Percentiles rank a stretch among this genome's conserved stretches.
Conservation (phyloP, 2,888 invertebrate species). For the Meganola albula region DNA sequence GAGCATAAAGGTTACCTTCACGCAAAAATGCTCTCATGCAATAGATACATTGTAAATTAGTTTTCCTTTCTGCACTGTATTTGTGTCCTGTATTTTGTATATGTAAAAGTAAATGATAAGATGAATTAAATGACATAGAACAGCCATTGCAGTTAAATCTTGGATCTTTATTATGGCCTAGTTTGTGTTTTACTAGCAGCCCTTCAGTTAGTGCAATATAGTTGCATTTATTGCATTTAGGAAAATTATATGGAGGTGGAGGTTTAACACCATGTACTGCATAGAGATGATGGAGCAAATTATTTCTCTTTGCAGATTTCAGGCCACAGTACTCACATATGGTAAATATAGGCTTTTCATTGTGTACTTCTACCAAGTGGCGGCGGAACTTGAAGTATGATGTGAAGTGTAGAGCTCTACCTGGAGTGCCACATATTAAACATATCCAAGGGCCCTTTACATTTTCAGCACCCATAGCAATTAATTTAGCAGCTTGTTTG, state of each 20-base stretch:
- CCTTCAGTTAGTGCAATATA: constrained; percentile 86
- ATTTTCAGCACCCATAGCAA: constrained; percentile 79
- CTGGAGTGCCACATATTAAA: constrained; percentile 83
- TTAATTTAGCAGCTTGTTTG: constrained; percentile 79
- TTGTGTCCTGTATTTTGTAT: constrained; percentile 78
- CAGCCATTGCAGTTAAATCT: constrained; percentile 77
- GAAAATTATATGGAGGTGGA: constrained; percentile 83
- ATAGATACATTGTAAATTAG: constrained; percentile 81
- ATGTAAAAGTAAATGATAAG: constrained; percentile 62
- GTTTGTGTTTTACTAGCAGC: constrained; percentile 83
- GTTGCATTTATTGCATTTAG: constrained; percentile 86
- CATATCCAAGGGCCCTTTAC: constrained; percentile 89
- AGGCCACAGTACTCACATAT: constrained; percentile 92
- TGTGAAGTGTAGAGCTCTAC: constrained; percentile 83
- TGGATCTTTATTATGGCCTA: constrained; percentile 74
- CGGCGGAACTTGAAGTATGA: constrained; percentile 88
- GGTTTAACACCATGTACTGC: constrained; percentile 87
- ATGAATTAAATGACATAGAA: constrained; percentile 65
- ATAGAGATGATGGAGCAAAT: constrained; percentile 87
- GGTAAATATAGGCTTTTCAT: constrained; percentile 84
- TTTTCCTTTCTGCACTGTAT: constrained; percentile 56
- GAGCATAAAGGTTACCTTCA: constrained; percentile 82
- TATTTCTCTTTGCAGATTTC: constrained; percentile 83
- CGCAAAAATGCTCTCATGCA: constrained; percentile 85
- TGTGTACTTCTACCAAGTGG: constrained; percentile 88